Evolutionary conservation across 2,113 vertebrate species (phyloP).

Genomic region (Jaculus jaculus): DNA sequence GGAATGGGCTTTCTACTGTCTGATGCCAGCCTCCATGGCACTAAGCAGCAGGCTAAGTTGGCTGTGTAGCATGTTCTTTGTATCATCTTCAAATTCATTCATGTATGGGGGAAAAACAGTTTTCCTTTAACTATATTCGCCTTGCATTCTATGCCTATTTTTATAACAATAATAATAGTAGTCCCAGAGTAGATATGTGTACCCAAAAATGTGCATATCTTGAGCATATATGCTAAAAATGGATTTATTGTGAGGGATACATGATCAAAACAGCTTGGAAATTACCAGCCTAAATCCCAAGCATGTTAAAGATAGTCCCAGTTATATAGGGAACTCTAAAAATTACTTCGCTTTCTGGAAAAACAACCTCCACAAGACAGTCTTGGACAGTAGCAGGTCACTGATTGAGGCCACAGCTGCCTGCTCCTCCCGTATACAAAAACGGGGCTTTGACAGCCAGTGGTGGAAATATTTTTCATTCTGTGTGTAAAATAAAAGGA

Average conservation of each 20-base stretch:
- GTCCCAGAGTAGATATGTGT: background rate
- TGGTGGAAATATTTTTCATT: background rate
- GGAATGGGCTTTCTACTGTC: background rate
- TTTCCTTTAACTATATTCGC: background rate
- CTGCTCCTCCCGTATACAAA: background rate
- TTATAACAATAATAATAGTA: conserved; percentile 6
- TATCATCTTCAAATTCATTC: background rate
- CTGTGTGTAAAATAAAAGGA: background rate
- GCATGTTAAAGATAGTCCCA: background rate
- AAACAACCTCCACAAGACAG: background rate
- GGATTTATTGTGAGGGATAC: background rate
- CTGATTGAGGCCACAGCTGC: background rate
- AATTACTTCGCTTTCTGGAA: too few relatives aligned
- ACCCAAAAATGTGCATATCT: background rate
- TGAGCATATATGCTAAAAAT: background rate
- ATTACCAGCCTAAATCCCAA: background rate
- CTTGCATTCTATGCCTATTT: background rate
- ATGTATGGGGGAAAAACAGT: background rate
- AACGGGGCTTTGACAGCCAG: background rate
- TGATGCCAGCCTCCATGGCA: background rate
- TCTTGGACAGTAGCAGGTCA: background rate
- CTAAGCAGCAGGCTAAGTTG: too few relatives aligned
- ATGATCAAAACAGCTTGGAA: background rate
- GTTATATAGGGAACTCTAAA: too few relatives aligned
- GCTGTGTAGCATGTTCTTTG: background rate